Percentiles rank a stretch among this genome's conserved stretches.
These are phyloP conservation scores for Dreissena rostriformis DNA, from an alignment of 1,140 invertebrate genomes.

Conservation along the genomic window DNA sequence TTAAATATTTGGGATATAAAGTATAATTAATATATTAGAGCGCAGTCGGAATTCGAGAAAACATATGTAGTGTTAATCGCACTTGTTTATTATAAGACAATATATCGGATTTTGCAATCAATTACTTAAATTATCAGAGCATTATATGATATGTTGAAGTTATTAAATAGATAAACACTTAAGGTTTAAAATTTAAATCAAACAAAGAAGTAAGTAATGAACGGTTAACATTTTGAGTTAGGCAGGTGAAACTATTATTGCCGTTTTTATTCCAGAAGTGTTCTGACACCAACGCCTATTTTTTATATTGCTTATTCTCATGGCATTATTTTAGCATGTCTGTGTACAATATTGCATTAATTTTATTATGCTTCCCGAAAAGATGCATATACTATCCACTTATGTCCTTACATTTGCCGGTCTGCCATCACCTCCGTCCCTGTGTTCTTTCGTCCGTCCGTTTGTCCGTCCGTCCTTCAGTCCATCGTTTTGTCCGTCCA, in stretches of 20 bases:
- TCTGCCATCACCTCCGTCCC: conserved; percentile 53
- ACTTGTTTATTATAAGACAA: too few species aligned
- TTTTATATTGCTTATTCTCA: background rate
- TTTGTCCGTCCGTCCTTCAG: conserved; percentile 50
- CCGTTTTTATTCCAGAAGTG: background rate
- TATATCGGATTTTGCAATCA: too few species aligned
- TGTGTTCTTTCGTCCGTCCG: conserved; percentile 52
- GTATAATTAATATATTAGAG: too few species aligned
- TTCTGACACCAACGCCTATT: background rate
- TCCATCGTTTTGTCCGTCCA: conserved; percentile 51
- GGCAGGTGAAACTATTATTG: background rate
- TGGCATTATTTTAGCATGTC: background rate
- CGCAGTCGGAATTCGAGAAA: too few species aligned
- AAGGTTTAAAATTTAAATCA: too few species aligned
- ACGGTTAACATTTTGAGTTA: too few species aligned
- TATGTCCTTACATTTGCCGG: conserved; percentile 54
- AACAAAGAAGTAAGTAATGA: too few species aligned
- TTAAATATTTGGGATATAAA: too few species aligned
- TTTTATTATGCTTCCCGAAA: background rate
- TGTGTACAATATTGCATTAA: background rate
- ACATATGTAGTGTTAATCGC: too few species aligned
- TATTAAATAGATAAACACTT: too few species aligned
- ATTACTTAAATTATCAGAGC: too few species aligned
- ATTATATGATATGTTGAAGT: too few species aligned
- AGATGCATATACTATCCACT: conserved; percentile 34